Percentiles rank a stretch among this genome's conserved stretches.
These are phyloP conservation scores for Zootermopsis nevadensis DNA, from an alignment of 2,888 invertebrate genomes.

Conservation along the genomic window DNA sequence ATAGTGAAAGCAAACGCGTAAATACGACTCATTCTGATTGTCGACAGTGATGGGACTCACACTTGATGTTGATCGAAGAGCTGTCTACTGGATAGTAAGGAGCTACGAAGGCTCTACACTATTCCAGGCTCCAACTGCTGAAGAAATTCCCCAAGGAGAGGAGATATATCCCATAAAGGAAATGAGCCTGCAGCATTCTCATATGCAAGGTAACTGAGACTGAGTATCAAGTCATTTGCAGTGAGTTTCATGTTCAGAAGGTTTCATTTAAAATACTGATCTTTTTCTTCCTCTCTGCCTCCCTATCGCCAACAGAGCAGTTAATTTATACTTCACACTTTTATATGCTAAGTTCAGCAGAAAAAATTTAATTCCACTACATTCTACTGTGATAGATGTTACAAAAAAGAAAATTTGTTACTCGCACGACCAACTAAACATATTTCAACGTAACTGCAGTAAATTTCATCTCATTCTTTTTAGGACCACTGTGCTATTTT, in stretches of 20 bases:
- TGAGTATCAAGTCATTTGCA: too few relatives aligned
- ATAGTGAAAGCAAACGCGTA: constrained; percentile 61
- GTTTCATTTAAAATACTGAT: too few relatives aligned
- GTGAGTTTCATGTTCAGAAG: too few relatives aligned
- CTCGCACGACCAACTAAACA: too few relatives aligned
- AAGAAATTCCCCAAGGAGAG: constrained; percentile 63
- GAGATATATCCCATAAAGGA: constrained; percentile 61
- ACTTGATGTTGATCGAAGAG: constrained; percentile 80
- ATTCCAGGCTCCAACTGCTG: constrained; percentile 76
- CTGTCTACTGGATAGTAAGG: constrained; percentile 86
- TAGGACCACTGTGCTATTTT: constrained; percentile 80
- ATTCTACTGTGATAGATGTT: too few relatives aligned
- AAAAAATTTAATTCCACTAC: too few relatives aligned
- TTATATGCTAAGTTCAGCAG: too few relatives aligned
- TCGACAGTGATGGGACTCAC: constrained; percentile 84
- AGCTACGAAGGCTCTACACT: constrained; percentile 82
- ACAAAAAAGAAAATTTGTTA: too few relatives aligned
- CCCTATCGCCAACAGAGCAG: too few relatives aligned
- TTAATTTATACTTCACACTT: too few relatives aligned
- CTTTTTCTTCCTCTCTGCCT: too few relatives aligned
- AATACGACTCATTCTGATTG: constrained; percentile 56
- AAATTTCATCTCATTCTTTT: not conserved
- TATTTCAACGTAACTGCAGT: too few relatives aligned
- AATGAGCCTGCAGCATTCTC: constrained; percentile 66
- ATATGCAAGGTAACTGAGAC: constrained; percentile 66